A percentile compares a stretch with the other conserved stretches of the same genome.
Evolutionary conservation across 2,797 vertebrate species (phyloP).

Genomic region (Eleutherodactylus coqui): DNA sequence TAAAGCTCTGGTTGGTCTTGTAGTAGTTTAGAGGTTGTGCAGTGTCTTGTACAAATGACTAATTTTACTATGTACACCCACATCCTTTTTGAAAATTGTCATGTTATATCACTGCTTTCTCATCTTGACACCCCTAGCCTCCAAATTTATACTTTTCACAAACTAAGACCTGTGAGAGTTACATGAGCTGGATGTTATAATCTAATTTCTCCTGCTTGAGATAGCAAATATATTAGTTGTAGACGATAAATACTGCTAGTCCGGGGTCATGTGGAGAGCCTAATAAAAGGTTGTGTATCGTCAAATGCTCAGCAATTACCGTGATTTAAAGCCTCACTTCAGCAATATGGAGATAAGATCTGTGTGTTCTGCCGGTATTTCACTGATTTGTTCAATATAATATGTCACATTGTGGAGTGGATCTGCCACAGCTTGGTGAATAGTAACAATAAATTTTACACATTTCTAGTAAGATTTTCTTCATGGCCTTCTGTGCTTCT

Average conservation of each 20-base stretch:
- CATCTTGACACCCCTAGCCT: background rate
- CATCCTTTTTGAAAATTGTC: background rate
- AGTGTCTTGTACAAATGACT: background rate
- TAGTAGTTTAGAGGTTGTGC: background rate
- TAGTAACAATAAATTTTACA: background rate
- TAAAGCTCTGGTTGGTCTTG: too few species aligned
- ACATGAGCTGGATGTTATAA: conserved; percentile 11
- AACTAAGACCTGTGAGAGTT: background rate
- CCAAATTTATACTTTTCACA: background rate
- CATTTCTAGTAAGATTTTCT: background rate
- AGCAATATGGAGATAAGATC: conserved; percentile 35
- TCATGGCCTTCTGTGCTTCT: background rate
- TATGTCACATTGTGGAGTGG: conserved; percentile 13
- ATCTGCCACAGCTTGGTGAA: conserved; percentile 1
- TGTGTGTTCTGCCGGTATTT: conserved; percentile 8
- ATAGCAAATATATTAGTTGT: conserved; percentile 9
- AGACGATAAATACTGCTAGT: conserved; percentile 1
- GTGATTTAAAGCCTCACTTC: conserved; percentile 14
- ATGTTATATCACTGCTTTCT: conserved; percentile 9
- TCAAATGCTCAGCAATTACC: conserved; percentile 8
- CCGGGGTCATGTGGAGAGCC: conserved; percentile 27
- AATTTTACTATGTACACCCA: background rate
- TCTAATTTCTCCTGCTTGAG: conserved; percentile 8
- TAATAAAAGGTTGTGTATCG: conserved; percentile 16
- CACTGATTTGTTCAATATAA: conserved; percentile 24